A percentile compares a stretch with the other conserved stretches of the same genome.
phyloP scores from a whole-genome alignment of 2,888 invertebrate genomes.

The Callyntrura guangdongensis region DNA sequence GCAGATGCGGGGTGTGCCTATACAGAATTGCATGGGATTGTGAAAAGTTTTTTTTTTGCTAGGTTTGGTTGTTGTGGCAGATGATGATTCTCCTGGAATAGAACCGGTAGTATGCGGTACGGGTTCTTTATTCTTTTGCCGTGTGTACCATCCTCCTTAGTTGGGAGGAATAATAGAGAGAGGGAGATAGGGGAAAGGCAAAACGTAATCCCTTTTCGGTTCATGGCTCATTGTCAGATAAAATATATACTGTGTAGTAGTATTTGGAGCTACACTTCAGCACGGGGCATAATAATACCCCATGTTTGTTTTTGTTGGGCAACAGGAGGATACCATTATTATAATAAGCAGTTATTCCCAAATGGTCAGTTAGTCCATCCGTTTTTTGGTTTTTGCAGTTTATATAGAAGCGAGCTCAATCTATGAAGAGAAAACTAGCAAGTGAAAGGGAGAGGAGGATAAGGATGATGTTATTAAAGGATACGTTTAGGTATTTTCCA shows the following conservation, averaged over 20 bases:
- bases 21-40: constrained; percentile 22
- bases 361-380: constrained; percentile 60
- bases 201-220: constrained; percentile 55
- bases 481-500: constrained; percentile 28
- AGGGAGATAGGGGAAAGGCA: constrained; percentile 19
- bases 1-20: background rate
- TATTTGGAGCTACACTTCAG: background rate
- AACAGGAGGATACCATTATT: constrained; percentile 46
- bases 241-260: constrained; percentile 25
- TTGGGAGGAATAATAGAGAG: background rate
- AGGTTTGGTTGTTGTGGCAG: background rate
- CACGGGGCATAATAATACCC: background rate
- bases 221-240: constrained; percentile 60
- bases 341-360: constrained; percentile 35
- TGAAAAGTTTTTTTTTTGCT: background rate
- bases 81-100: background rate
- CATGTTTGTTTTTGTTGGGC: constrained; percentile 18
- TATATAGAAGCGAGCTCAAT: background rate
- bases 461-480: constrained; percentile 40
- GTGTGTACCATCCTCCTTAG: constrained; percentile 27
- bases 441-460: constrained; percentile 29
- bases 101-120: constrained; percentile 23
- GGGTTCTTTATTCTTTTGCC: constrained; percentile 46
- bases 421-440: background rate
- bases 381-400: background rate